phyloP scores from a whole-genome alignment of 2,888 invertebrate genomes.

The Leptinotarsa rubiginosa region DNA sequence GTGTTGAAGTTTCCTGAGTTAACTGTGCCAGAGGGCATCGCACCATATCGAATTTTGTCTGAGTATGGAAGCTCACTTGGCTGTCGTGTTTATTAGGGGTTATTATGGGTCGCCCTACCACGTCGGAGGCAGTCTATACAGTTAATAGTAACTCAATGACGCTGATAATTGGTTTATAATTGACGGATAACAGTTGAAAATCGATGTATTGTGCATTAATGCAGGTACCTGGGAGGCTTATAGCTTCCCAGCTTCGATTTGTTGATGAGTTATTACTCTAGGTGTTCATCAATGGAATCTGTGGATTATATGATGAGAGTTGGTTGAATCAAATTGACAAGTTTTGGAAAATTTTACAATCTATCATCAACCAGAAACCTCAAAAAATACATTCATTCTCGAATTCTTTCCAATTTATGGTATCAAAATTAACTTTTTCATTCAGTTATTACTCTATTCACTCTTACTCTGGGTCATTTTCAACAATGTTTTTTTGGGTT shows the following conservation, averaged over 20 bases:
- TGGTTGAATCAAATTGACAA: background rate
- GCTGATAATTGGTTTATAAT: conserved; percentile 23
- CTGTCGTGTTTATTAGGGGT: conserved; percentile 14
- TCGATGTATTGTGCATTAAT: conserved; percentile 8
- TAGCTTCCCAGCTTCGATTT: background rate
- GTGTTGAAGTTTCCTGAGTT: conserved; percentile 31
- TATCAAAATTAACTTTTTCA: too few species aligned
- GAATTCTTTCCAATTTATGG: too few species aligned
- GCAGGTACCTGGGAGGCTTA: background rate
- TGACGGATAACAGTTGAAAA: conserved; percentile 18
- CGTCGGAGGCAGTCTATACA: background rate
- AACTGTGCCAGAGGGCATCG: conserved; percentile 35
- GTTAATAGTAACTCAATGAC: conserved; percentile 21
- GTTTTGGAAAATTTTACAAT: background rate
- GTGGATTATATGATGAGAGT: too few species aligned
- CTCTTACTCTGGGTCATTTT: too few species aligned
- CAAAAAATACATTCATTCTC: too few species aligned
- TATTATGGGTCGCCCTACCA: background rate
- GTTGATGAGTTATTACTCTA: background rate
- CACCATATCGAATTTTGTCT: conserved; percentile 7
- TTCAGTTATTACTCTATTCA: too few species aligned
- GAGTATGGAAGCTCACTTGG: conserved; percentile 24
- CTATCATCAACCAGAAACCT: too few species aligned
- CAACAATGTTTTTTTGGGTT: too few species aligned
- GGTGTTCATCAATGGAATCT: too few species aligned